phyloP scores from a whole-genome alignment of 2,888 invertebrate species.

The Barypeithes pellucidus region DNA sequence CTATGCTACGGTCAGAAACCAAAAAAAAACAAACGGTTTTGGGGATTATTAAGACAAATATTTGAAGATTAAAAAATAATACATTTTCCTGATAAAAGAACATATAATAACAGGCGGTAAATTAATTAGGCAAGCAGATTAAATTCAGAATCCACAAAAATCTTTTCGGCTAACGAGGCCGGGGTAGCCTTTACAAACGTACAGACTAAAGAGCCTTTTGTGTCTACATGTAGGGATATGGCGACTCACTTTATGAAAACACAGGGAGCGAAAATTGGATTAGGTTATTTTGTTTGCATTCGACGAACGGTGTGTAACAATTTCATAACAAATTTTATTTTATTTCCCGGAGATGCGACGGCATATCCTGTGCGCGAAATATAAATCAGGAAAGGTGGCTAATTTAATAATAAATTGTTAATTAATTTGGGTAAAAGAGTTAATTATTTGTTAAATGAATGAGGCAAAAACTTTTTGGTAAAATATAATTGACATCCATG shows the following conservation, averaged over 20 bases:
- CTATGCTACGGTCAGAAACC: no score
- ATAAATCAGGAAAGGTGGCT: slow-evolving; percentile 4
- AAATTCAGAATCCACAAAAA: slow-evolving; percentile 25
- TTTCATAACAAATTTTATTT: slow-evolving; percentile 29
- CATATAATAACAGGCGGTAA: slow-evolving; percentile 8
- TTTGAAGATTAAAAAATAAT: not conserved
- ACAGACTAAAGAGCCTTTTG: slow-evolving; percentile 28
- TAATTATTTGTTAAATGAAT: no score
- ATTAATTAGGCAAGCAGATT: slow-evolving; percentile 23
- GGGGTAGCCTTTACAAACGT: slow-evolving; percentile 5
- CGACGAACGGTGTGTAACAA: slow-evolving; percentile 27
- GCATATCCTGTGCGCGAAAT: slow-evolving; percentile 6
- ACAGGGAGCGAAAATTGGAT: slow-evolving; percentile 41
- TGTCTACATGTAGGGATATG: slow-evolving; percentile 26
- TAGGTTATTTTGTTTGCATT: slow-evolving; percentile 43
- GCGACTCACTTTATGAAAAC: slow-evolving; percentile 38
- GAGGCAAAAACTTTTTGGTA: no score
- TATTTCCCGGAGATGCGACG: slow-evolving; percentile 9
- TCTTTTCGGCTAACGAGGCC: slow-evolving; percentile 24
- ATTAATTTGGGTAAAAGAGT: not conserved
- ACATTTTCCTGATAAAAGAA: slow-evolving; percentile 12
- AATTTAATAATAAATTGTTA: slow-evolving; percentile 11
- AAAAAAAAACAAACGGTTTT: no score
- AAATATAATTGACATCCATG: no score
- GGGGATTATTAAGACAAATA: slow-evolving; percentile 3